Evolutionary conservation across 2,888 invertebrate species (phyloP).

Genomic region (Drosophila tripunctata): DNA sequence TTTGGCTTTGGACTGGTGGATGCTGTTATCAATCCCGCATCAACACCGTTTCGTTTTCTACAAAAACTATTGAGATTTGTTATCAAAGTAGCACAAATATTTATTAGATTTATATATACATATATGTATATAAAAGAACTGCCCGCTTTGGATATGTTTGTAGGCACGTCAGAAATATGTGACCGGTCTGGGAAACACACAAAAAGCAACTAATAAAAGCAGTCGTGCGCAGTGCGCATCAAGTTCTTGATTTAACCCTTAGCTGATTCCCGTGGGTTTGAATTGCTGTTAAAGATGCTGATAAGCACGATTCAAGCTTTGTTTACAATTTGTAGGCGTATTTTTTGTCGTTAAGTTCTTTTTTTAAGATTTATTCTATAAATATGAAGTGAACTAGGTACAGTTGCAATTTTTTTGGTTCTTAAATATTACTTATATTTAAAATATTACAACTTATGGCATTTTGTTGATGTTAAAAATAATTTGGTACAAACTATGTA

Average conservation of each 20-base stretch:
- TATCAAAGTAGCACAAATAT: constrained; percentile 10
- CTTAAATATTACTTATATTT: constrained; percentile 54
- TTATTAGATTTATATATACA: background rate
- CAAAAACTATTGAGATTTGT: constrained; percentile 10
- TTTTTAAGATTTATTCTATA: constrained; percentile 33
- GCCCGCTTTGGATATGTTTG: constrained; percentile 5
- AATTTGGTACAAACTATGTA: constrained; percentile 45
- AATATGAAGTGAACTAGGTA: constrained; percentile 58
- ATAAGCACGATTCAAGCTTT: background rate
- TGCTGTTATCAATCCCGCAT: constrained; percentile 10
- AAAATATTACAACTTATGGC: constrained; percentile 62
- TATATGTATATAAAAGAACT: constrained; percentile 7
- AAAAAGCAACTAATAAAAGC: constrained; percentile 46
- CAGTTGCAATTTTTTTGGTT: constrained; percentile 53
- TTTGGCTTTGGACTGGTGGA: too few relatives aligned
- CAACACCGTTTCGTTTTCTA: background rate
- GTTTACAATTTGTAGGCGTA: constrained; percentile 33
- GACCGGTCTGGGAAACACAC: constrained; percentile 42
- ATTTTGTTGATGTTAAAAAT: constrained; percentile 31
- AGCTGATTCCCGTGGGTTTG: constrained; percentile 1
- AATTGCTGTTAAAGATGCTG: background rate
- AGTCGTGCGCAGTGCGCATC: constrained; percentile 35
- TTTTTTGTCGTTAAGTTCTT: constrained; percentile 7
- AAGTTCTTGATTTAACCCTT: constrained; percentile 46
- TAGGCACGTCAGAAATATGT: constrained; percentile 14